Evolutionary conservation across 2,888 invertebrate species (phyloP), one percentile per base, ranked within the genome.

Genomic region (Rotaria socialis): DNA sequence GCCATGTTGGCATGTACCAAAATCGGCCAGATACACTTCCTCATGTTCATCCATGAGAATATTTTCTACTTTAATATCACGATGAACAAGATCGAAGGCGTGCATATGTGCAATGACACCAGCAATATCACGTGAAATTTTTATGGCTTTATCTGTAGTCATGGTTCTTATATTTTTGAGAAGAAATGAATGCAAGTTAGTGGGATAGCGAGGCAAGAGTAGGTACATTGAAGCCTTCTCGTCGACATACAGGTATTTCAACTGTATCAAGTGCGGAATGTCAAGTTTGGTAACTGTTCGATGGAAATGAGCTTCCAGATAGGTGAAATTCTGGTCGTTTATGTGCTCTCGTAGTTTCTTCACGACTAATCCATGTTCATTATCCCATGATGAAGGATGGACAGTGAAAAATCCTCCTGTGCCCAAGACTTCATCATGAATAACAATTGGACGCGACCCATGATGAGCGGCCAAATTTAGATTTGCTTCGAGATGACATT

Each of bases 1-100:
- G 6, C 75, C 43, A 75, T 75, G 75, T 16, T 75, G 75, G 24
- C 75, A 75, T 22, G 75, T 75, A 75, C 75, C 75, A 75, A 43
- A 75, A 24, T 75, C 75, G 8, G 75, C 75, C 43, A 75, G 75
- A 43, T 75, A 75, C 22, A 75, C 75, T n/a, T 75, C 6, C 24
- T 75, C 75, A 6, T 75, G 75, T 43, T 75, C 75, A 11, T 75
- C 75, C 19, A 75, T 75, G 10, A 75, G 75, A 75, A 75, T 75
- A 75, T 75, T 75, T 75, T 75, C 41, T 1, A 43, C 75, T 75
- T 75, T 75, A 75, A 75, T 75, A 16, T 75, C 75, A 10, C 75
- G 75, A 75, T 75, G 75, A 75, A 75, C 75, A 43, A 75, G 41
- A 75, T 75, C 75, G 24, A 22, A 75, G 43, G 75, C 41, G 10